Evolutionary conservation across 35 echinoderm and acorn worm species (phyloP), one percentile per base, ranked within the genome.

Genomic region (Heliocidaris erythrogramma): DNA sequence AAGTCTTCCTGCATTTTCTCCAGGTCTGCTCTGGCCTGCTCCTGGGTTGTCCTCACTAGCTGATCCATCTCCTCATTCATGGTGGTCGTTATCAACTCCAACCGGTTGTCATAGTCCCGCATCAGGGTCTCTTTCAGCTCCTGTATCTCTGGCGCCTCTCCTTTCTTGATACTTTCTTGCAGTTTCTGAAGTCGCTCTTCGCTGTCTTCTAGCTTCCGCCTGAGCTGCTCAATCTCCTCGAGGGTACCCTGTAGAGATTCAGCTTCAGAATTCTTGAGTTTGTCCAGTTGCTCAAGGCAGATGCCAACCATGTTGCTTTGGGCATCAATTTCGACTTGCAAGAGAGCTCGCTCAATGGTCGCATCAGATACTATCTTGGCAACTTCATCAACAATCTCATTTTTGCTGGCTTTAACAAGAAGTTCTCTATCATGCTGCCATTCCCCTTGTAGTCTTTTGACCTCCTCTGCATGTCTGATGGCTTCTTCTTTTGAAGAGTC

Each of bases 61-160:
- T 96, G 92, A 24, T 96, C 95, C 18, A 99, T 87, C 96, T 99
- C 98, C 47, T 99, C 95, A 24, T 94, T 95, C 98, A 99, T 99
- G 0, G 98, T 99, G 13, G 92, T 90, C 85, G 96, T 99, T 13
- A 99, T 95, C 96, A 99, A 61, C 48, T 97, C 98, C 14, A 99
- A 53, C 30, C 96, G 95, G 30, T 94, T 96, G 71, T 99, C 98
- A 56, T 99, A 99, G 52, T 99, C 96, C n/a, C 94, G 90, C 31
- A 96, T 92, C 48, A 99, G 65, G 48, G 71, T 88, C 85, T 97
- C 96, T 87, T 96, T 99, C 94, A 99, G 94, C 0, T 32, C 88
- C 92, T 95, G 94, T 7, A 99, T 90, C 47, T 99, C 98, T 35
- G 98, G 98, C 5, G 98, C 95, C 30, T 95, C 94, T 60, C 98